phyloP scores from a whole-genome alignment of 2,888 invertebrate species.

The Pasiphila rectangulata region DNA sequence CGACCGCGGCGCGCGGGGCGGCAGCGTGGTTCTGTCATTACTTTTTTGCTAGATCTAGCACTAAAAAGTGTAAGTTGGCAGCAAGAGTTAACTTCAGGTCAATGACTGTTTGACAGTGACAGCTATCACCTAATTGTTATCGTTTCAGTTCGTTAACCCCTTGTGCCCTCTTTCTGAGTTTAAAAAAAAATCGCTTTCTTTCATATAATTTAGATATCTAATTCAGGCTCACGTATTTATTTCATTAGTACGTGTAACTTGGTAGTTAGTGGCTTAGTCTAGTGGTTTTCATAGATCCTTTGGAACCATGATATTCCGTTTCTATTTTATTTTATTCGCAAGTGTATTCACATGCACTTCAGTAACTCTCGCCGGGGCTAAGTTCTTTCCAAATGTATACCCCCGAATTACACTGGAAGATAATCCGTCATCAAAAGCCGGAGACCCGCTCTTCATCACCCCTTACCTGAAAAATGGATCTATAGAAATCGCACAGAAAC shows the following conservation, averaged over 20 bases:
- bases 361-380: slow-evolving; percentile 1
- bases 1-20: no score
- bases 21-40: no score
- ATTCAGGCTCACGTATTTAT: no score
- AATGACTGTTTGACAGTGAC: not conserved
- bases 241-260: no score
- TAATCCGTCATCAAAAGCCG: slow-evolving; percentile 40
- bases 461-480: slow-evolving; percentile 78
- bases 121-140: not conserved
- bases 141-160: not conserved
- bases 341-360: not conserved
- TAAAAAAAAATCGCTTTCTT: no score
- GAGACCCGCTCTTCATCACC: slow-evolving; percentile 79
- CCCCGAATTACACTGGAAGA: slow-evolving; percentile 55
- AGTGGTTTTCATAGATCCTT: not conserved
- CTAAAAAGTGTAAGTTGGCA: no score
- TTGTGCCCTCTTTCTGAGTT: not conserved
- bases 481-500: slow-evolving; percentile 66
- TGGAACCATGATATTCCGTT: not conserved
- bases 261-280: no score
- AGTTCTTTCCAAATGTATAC: slow-evolving; percentile 45
- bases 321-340: not conserved
- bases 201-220: no score
- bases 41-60: no score
- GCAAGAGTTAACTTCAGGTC: no score